Evolutionary conservation across 2,113 vertebrate species (phyloP), one percentile per base, ranked within the genome.

Genomic region (Burhinus oedicnemus): DNA sequence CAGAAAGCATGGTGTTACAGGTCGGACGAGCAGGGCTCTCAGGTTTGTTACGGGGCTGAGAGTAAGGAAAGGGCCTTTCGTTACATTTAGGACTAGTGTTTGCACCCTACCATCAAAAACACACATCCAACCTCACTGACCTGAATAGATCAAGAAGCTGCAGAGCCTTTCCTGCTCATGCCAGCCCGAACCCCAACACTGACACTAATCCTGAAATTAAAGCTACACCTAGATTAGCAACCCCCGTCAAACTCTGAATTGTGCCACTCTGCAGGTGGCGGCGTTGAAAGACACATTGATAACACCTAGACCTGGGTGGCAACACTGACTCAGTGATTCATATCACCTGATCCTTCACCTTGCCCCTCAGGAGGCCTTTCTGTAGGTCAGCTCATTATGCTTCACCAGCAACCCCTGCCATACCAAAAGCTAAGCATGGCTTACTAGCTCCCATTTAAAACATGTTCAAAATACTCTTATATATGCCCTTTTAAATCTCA

Each of bases 1-100:
- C 40, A 71, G 51, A 71, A 82, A 70, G 34, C 44, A 65, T 0
- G 1, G 52, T 10, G 25, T 29, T 42, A 60, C n/a, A 47, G 22
- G 34, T 76, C 2, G 0, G 22, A 69, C 0, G 3, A 51, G 36
- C 47, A 42, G n/a, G 18, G 51, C 5, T 30, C 26, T 65, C 1
- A 0, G 8, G 22, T 60, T 54, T 68, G 27, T 26, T 49, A 34
- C 12, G 49, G 5, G 27, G 32, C 29, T 51, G 12, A 44, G n/a
- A 3, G 8, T 57, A 45, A 78, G 40, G 40, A 62, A 83, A 91
- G 29, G 11, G 27, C 6, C 15, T 83, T 82, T 62, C 62, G 17
- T 58, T 80, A 38, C 2, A 8, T 38, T 69, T 62, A 72, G 14
- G 66, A 55, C 29, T n/a, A 27, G 22, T 40, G 32, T 79, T 57